Evolutionary conservation across 2,113 vertebrate genomes (phyloP).

Genomic region (Argyrosomus japonicus): DNA sequence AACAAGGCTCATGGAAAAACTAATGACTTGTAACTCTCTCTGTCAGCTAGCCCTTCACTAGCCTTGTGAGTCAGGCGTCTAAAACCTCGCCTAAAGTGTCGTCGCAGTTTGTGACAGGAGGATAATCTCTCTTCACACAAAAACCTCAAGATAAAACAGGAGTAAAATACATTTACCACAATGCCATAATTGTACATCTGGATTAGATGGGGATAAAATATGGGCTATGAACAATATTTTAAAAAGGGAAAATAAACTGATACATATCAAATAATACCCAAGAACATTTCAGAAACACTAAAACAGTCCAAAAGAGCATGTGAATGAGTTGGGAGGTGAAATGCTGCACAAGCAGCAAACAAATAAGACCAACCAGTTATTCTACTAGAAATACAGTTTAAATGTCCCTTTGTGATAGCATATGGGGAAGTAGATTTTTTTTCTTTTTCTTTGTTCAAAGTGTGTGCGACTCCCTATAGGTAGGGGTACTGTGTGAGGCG

Average conservation of each 20-base stretch:
- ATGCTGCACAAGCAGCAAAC: conserved; percentile 73
- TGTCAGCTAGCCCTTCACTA: conserved; percentile 31
- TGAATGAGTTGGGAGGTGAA: conserved; percentile 67
- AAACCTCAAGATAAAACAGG: conserved; percentile 49
- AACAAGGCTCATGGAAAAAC: conserved; percentile 37
- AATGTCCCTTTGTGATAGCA: conserved; percentile 61
- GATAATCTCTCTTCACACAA: conserved; percentile 67
- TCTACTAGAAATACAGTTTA: conserved; percentile 53
- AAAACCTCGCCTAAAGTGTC: conserved; percentile 50
- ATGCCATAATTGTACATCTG: conserved; percentile 46
- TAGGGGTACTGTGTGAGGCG: conserved; percentile 98
- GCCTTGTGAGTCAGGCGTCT: conserved; percentile 26
- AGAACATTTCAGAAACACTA: conserved; percentile 66
- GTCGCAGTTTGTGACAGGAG: conserved; percentile 66
- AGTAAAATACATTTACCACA: conserved; percentile 60
- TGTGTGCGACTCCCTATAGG: conserved; percentile 77
- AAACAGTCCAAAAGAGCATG: conserved; percentile 70
- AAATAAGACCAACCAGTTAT: conserved; percentile 51
- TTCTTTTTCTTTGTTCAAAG: conserved; percentile 31
- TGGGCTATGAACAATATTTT: conserved; percentile 42
- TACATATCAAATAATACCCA: conserved; percentile 74
- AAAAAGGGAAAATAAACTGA: conserved; percentile 47
- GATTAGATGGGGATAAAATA: conserved; percentile 62
- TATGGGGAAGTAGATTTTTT: conserved; percentile 27
- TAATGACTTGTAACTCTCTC: conserved; percentile 14